A percentile compares a stretch with the other conserved stretches of the same genome.
phyloP scores from a whole-genome alignment of 2,888 invertebrate genomes.

The Cremastinae sp. region DNA sequence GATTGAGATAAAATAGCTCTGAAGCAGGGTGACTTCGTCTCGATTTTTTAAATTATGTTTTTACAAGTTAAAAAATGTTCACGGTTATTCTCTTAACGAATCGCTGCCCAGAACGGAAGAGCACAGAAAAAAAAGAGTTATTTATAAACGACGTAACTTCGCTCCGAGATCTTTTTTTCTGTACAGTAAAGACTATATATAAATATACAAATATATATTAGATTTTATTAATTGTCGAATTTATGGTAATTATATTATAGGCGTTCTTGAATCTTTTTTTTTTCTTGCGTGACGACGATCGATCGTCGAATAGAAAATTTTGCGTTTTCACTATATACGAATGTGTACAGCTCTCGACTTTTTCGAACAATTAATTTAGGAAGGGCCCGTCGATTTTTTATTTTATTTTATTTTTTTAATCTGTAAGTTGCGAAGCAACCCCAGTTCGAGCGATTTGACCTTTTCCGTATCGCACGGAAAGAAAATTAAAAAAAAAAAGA shows the following conservation, averaged over 20 bases:
- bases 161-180: conserved; percentile 67
- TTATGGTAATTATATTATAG: conserved; percentile 46
- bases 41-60: conserved; percentile 9
- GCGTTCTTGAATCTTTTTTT: conserved; percentile 10
- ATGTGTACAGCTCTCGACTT: conserved; percentile 68
- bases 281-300: conserved; percentile 42
- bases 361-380: conserved; percentile 54
- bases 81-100: conserved; percentile 29
- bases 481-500: neutral
- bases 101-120: conserved; percentile 61
- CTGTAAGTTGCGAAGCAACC: conserved; percentile 73
- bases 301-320: conserved; percentile 63
- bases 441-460: conserved; percentile 46
- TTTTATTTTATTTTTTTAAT: conserved; percentile 63
- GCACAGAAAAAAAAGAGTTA: conserved; percentile 30
- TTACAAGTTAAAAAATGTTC: conserved; percentile 2
- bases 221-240: conserved; percentile 62
- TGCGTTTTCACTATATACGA: conserved; percentile 68
- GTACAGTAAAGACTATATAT: conserved; percentile 74
- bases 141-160: conserved; percentile 63
- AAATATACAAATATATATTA: conserved; percentile 60
- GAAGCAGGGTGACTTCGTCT: conserved; percentile 28
- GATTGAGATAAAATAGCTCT: conserved; percentile 21
- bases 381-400: conserved; percentile 73
- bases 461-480: conserved; percentile 24